These are phyloP conservation scores for Tetranychus truncatus DNA, from an alignment of 2,888 invertebrate species.

Conservation along the genomic window DNA sequence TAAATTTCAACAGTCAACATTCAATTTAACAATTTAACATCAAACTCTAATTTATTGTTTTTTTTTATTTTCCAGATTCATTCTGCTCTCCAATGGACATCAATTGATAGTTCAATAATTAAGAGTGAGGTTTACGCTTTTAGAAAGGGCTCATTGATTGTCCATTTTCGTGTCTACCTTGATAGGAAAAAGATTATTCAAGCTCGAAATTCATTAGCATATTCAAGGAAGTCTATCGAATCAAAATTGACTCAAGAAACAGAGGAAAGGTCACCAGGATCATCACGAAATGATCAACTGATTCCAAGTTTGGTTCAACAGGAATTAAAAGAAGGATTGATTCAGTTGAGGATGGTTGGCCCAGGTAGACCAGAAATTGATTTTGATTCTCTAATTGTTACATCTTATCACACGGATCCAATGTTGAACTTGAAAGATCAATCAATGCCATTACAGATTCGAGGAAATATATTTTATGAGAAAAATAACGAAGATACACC, in stretches of 20 bases:
- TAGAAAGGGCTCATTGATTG: slow-evolving; percentile 53
- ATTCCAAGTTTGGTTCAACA: slow-evolving; percentile 9
- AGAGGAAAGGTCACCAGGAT: background rate
- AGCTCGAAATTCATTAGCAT: slow-evolving; percentile 33
- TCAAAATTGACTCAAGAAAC: background rate
- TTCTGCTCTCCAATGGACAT: slow-evolving; percentile 45
- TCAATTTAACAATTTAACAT: background rate
- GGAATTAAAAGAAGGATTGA: slow-evolving; percentile 10
- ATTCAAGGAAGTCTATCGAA: background rate
- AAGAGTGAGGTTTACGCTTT: slow-evolving; percentile 47
- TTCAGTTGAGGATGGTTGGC: slow-evolving; percentile 11
- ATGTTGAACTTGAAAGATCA: background rate
- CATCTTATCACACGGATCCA: background rate
- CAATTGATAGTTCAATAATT: slow-evolving; percentile 41
- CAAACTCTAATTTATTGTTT: background rate
- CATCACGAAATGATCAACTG: slow-evolving; percentile 3
- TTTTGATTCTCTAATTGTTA: slow-evolving; percentile 9
- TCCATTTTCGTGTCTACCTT: slow-evolving; percentile 55
- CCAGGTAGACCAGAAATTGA: slow-evolving; percentile 10
- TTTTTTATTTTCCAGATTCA: slow-evolving; percentile 37
- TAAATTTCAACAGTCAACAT: background rate
- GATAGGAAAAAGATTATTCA: slow-evolving; percentile 58
- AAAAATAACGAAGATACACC: background rate
- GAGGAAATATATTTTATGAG: background rate
- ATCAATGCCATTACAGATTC: background rate